Conservation (phyloP, 2,888 invertebrate species). For the Ptychoptera albimana region DNA sequence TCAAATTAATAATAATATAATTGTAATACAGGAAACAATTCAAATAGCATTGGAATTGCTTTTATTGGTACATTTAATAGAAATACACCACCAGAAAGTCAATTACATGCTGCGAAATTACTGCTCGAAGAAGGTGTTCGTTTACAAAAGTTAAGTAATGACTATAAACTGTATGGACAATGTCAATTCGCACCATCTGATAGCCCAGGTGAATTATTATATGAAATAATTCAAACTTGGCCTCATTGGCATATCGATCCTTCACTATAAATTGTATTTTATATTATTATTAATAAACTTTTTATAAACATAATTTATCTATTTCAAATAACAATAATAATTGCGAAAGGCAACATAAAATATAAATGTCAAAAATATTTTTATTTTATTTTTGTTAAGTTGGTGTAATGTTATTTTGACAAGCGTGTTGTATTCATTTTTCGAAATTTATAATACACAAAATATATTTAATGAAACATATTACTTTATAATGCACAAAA, state of each 20-base stretch:
- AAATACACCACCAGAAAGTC: constrained; percentile 33
- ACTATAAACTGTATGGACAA: constrained; percentile 53
- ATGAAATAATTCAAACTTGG: constrained; percentile 46
- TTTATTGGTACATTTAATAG: constrained; percentile 52
- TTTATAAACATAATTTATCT: too few relatives aligned
- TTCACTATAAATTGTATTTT: too few relatives aligned
- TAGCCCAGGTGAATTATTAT: constrained; percentile 52
- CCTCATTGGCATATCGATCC: constrained; percentile 33
- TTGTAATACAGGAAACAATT: constrained; percentile 35
- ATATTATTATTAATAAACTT: too few relatives aligned
- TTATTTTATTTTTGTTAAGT: too few relatives aligned
- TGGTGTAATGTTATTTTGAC: too few relatives aligned
- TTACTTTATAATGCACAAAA: too few relatives aligned
- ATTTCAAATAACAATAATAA: too few relatives aligned
- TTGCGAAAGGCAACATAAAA: too few relatives aligned
- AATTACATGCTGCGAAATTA: constrained; percentile 39
- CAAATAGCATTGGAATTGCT: constrained; percentile 47
- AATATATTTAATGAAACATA: too few relatives aligned
- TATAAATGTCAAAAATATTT: too few relatives aligned
- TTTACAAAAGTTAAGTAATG: constrained; percentile 36
- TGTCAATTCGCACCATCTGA: constrained; percentile 46
- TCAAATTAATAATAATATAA: neutral
- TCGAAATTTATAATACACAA: too few relatives aligned
- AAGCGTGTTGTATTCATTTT: too few relatives aligned
- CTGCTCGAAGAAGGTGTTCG: constrained; percentile 44